Evolutionary conservation across 1,140 invertebrate species (phyloP), one percentile per base, ranked within the genome.

Genomic region (Lasioglossum baleicum): DNA sequence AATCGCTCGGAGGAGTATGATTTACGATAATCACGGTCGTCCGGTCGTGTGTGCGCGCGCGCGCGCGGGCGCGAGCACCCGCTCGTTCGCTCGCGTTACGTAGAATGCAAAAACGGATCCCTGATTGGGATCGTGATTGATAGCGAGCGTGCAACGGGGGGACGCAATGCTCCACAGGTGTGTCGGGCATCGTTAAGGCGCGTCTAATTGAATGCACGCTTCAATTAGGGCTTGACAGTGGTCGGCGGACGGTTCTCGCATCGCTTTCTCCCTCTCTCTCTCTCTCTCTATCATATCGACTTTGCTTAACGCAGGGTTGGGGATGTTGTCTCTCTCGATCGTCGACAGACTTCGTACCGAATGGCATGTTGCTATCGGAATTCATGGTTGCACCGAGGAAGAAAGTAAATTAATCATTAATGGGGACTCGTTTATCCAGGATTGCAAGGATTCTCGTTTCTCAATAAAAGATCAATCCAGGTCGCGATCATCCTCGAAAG

Each of bases 161-260:
- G 40, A 69, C 22, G 51, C n/a, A 20, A 64, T 61, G 58, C 61
- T 78, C 66, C 31, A 81, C 67, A 82, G 67, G 80, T 78, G 75
- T 69, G 75, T 67, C 61, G 75, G 40, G 40, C 48, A 53, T 82
- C 75, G 75, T 82, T 81, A 77, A 81, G 74, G 80, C 74, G 61
- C 80, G 67, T 78, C 80, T 82, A 82, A 82, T 82, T 79, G 80
- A 82, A 79, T 78, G 69, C 66, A 70, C 75, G 80, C 66, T 73
- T 82, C 80, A 73, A 79, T 79, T 79, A 80, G 64, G 71, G 78
- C 63, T 51, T n/a, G 78, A 80, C 78, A 75, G 64, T 80, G 78
- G 26, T 61, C 44, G 63, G 15, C 17, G 51, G 51, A 53, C 51
- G 51, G 48, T 20, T 58, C 20, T 56, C 17, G 56, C 17, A 8